Percentiles rank a stretch among this genome's conserved stretches.
Conservation (phyloP, 2,888 invertebrate genomes). For the Spilosoma lubricipeda region DNA sequence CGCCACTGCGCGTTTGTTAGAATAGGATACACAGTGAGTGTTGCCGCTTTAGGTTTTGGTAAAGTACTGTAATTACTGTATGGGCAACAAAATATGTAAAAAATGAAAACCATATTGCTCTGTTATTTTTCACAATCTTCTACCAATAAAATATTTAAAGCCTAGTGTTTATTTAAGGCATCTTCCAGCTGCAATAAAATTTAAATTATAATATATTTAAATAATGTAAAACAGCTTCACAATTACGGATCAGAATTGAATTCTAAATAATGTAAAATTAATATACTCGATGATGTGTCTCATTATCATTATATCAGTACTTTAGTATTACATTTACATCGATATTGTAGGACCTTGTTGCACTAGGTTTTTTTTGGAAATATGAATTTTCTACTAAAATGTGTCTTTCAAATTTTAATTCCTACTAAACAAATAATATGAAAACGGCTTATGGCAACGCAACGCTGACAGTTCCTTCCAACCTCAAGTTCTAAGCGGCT, state of each 20-base stretch:
- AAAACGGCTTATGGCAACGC: neutral
- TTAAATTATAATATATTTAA: neutral
- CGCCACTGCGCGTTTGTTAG: conserved; percentile 50
- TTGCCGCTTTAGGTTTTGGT: neutral
- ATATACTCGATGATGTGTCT: no score
- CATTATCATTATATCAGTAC: no score
- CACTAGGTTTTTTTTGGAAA: neutral
- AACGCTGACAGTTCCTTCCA: conserved; percentile 55
- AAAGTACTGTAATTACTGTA: neutral
- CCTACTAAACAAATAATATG: neutral
- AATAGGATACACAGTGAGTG: conserved; percentile 69
- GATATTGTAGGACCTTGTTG: neutral
- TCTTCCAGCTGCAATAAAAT: neutral
- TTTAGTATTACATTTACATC: no score
- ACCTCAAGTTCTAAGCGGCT: conserved; percentile 80
- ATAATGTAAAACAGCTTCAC: no score
- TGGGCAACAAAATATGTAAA: neutral
- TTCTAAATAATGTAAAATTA: neutral
- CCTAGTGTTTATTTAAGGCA: no score
- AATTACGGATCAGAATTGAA: neutral
- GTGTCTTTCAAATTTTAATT: neutral
- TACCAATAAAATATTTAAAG: neutral
- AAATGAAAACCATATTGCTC: neutral
- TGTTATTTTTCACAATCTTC: neutral
- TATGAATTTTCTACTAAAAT: neutral